phyloP scores from a whole-genome alignment of 2,888 invertebrate genomes.

The Allophyes oxyacanthae region DNA sequence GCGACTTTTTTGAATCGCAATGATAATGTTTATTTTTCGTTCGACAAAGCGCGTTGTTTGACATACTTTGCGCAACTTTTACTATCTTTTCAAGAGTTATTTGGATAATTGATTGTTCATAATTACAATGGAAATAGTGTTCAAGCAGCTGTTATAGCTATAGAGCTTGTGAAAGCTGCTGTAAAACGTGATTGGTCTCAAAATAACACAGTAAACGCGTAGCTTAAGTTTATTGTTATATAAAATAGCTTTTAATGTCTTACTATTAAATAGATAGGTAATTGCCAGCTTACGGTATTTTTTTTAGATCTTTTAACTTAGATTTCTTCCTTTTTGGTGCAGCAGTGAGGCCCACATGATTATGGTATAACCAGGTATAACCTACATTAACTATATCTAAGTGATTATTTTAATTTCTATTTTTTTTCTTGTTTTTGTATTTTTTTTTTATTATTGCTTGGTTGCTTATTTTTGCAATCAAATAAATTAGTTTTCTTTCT shows the following conservation, averaged over 20 bases:
- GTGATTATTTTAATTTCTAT: no score
- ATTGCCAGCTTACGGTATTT: background rate
- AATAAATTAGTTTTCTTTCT: no score
- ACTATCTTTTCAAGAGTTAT: slow-evolving; percentile 65
- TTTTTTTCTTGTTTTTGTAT: no score
- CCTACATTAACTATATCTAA: no score
- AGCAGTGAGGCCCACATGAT: no score
- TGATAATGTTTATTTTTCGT: slow-evolving; percentile 61
- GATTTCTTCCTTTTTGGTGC: no score
- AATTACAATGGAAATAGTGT: slow-evolving; percentile 30
- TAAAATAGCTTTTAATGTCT: background rate
- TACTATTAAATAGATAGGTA: background rate
- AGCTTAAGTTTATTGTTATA: slow-evolving; percentile 4
- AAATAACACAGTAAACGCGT: background rate
- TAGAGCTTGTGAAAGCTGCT: slow-evolving; percentile 15
- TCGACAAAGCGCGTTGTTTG: slow-evolving; percentile 54
- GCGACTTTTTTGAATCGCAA: slow-evolving; percentile 62
- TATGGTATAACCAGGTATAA: no score
- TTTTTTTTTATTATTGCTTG: no score
- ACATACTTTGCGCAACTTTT: slow-evolving; percentile 67
- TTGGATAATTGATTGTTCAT: slow-evolving; percentile 47
- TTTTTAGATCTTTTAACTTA: background rate
- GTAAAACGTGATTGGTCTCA: background rate
- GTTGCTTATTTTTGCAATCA: no score
- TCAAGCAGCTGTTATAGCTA: slow-evolving; percentile 8